Evolutionary conservation across 2,797 vertebrate genomes (phyloP), one percentile per base, ranked within the genome.

Genomic region (Myripristis murdjan): DNA sequence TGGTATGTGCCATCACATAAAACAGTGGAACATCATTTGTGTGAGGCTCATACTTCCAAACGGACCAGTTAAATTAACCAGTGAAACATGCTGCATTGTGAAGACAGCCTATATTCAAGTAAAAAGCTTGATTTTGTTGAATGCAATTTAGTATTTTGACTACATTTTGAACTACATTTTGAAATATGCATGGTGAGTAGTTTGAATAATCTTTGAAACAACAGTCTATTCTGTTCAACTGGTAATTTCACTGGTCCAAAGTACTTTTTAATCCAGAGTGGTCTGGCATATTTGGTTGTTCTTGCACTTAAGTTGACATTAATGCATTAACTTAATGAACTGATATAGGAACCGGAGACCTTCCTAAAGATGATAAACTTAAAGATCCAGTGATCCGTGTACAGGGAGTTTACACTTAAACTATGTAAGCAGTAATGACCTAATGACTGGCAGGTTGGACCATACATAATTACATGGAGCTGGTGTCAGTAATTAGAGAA

Each of bases 401-500:
- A 0, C 10, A 5, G n/a, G 1, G 22, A 20, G 10, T 41, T 55
- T 57, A 18, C 22, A 67, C 47, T 63, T 18, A 1, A 69, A 22
- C 62, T 28, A 22, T 18, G 48, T 46, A 28, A 5, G 52, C n/a
- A 24, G 44, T 33, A 2, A 1, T 43, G 16, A 54, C n/a, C 26
- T 16, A 22, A 20, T 53, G 61, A 66, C 43, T 70, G 64, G 62
- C 71, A 49, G 69, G 35, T 28, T 47, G 26, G 57, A 47, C 55
- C 41, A 10, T 22, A 28, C 39, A 16, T 56, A 70, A 76, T 77
- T 72, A 70, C 53, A 75, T 64, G 76, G 83, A 67, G 80, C 67
- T 55, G 2, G 51, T 70, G 76, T 75, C 70, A 64, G 82, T 87
- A 90, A 93, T 93, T 92, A 90, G 74, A 73, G 71, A 85, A 67